Conservation (phyloP, 2,888 invertebrate genomes). For the Deladenus siricidicola region DNA sequence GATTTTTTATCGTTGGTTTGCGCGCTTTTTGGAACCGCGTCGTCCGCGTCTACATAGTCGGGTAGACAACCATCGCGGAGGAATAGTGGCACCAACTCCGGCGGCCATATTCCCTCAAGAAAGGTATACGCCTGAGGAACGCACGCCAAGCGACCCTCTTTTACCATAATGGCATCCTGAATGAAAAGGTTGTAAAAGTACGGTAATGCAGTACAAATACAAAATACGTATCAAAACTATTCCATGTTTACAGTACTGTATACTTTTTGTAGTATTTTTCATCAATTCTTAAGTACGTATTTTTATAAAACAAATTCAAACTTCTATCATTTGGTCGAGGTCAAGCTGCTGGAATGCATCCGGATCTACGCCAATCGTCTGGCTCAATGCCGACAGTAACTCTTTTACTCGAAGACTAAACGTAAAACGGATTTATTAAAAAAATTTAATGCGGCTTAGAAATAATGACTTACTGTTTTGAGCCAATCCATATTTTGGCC, state of each 20-base stretch:
- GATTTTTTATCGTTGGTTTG: neutral
- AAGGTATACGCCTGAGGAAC: conserved; percentile 49
- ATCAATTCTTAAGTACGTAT: too few species aligned
- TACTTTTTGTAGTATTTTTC: too few species aligned
- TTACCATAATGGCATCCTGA: conserved; percentile 49
- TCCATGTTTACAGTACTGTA: too few species aligned
- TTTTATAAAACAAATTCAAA: too few species aligned
- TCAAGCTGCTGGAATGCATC: conserved; percentile 44
- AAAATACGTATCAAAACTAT: too few species aligned
- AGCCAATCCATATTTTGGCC: conserved; percentile 49
- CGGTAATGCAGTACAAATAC: too few species aligned
- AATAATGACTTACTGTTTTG: conserved; percentile 34
- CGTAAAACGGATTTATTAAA: neutral
- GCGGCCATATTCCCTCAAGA: conserved; percentile 29
- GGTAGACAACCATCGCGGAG: conserved; percentile 38
- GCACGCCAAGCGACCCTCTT: conserved; percentile 41
- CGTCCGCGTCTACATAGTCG: conserved; percentile 44
- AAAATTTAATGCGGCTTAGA: neutral
- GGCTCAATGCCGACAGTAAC: conserved; percentile 45
- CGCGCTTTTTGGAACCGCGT: conserved; percentile 3
- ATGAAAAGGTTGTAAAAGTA: too few species aligned
- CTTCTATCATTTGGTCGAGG: conserved; percentile 43
- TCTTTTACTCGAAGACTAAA: conserved; percentile 41
- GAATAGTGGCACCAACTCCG: conserved; percentile 19
- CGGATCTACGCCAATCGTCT: conserved; percentile 47